Percentiles rank a stretch among this genome's conserved stretches.
These are phyloP conservation scores for Luffia ferchaultella DNA, from an alignment of 2,888 invertebrate species.

Conservation along the genomic window DNA sequence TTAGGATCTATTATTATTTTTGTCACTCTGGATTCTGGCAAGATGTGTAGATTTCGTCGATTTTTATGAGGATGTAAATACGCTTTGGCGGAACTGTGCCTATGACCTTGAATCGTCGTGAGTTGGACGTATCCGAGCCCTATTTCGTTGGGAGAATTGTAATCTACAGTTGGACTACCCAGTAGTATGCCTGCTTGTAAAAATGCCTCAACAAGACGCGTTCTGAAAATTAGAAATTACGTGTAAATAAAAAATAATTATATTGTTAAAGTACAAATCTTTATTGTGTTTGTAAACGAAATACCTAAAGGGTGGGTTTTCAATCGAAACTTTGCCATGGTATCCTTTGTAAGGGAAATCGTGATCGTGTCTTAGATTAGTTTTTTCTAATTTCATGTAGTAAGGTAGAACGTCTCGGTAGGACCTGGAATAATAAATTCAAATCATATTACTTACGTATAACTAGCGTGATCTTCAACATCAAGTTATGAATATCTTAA, in stretches of 20 bases:
- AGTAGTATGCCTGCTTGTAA: slow-evolving; percentile 60
- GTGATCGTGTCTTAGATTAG: slow-evolving; percentile 27
- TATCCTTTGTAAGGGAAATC: slow-evolving; percentile 17
- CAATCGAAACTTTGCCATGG: slow-evolving; percentile 13
- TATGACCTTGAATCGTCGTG: slow-evolving; percentile 52
- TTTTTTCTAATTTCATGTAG: slow-evolving; percentile 55
- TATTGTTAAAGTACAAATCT: neutral
- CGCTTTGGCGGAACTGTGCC: slow-evolving; percentile 67
- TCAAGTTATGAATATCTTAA: too few relatives aligned
- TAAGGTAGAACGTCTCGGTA: slow-evolving; percentile 53
- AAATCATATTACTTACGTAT: too few relatives aligned
- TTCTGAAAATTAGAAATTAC: slow-evolving; percentile 8
- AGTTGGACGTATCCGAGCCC: slow-evolving; percentile 67
- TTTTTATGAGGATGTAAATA: slow-evolving; percentile 57
- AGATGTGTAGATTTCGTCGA: slow-evolving; percentile 67
- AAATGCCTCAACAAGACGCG: slow-evolving; percentile 28
- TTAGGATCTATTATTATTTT: slow-evolving; percentile 62
- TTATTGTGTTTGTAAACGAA: neutral
- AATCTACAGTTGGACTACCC: slow-evolving; percentile 66
- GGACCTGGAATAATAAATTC: slow-evolving; percentile 33
- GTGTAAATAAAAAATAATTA: too few relatives aligned
- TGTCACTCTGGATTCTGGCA: slow-evolving; percentile 62
- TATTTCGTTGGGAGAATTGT: slow-evolving; percentile 55
- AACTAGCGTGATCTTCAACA: too few relatives aligned
- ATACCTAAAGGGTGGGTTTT: slow-evolving; percentile 33